Conservation (phyloP, 2,888 invertebrate genomes). For the Palloptera scutellata region DNA sequence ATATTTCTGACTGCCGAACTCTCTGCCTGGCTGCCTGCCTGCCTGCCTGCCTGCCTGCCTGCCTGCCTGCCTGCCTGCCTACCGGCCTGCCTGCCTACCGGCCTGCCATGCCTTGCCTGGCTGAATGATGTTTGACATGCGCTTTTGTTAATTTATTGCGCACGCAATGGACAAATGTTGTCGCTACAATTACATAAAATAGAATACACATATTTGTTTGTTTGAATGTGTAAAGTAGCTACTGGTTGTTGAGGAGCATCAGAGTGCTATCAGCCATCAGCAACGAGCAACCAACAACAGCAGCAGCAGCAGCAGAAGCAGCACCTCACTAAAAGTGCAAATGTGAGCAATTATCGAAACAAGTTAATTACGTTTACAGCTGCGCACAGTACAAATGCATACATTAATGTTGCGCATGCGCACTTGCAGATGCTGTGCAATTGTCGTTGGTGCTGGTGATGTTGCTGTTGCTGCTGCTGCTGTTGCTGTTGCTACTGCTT, state of each 20-base stretch:
- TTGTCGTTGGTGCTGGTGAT: constrained; percentile 7
- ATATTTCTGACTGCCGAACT: background rate
- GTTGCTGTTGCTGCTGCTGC: constrained; percentile 6
- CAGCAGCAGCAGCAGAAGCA: background rate
- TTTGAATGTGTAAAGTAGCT: background rate
- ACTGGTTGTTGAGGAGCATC: background rate
- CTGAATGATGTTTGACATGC: background rate
- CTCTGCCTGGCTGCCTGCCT: too few relatives aligned
- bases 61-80: too few relatives aligned
- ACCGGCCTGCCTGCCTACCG: too few relatives aligned
- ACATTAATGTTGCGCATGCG: background rate
- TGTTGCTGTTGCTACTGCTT: constrained; percentile 20
- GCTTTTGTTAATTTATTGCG: constrained; percentile 39
- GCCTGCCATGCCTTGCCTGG: too few relatives aligned
- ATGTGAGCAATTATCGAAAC: constrained; percentile 56
- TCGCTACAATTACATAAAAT: constrained; percentile 38
- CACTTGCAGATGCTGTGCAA: background rate
- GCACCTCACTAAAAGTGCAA: constrained; percentile 21
- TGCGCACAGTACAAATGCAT: constrained; percentile 14
- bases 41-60: too few relatives aligned
- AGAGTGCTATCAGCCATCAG: constrained; percentile 8
- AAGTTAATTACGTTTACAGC: constrained; percentile 50
- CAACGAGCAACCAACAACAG: background rate
- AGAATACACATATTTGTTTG: background rate
- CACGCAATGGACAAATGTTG: constrained; percentile 59